Conservation (phyloP, 2,797 vertebrate genomes). For the Glossophaga mutica region DNA sequence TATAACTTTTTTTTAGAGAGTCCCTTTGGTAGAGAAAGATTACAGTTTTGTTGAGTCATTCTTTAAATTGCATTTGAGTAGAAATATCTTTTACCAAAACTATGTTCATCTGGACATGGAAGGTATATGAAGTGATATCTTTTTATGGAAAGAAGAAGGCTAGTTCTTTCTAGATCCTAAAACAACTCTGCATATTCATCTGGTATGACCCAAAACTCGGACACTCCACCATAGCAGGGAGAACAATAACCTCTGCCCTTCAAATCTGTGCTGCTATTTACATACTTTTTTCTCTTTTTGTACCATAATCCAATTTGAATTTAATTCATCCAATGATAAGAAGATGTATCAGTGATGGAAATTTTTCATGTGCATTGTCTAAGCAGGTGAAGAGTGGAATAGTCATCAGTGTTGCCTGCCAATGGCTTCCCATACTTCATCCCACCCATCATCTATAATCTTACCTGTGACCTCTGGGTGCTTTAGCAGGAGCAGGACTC, state of each 20-base stretch:
- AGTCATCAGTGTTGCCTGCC: neutral
- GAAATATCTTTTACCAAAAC: neutral
- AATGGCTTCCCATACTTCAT: neutral
- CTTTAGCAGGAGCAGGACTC: constrained; percentile 80
- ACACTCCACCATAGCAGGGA: too few relatives aligned
- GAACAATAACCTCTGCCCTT: neutral
- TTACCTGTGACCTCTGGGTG: constrained; percentile 81
- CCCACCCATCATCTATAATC: neutral
- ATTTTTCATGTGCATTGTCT: neutral
- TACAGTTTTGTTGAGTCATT: neutral
- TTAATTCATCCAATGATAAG: neutral
- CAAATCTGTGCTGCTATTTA: neutral
- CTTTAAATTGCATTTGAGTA: too few relatives aligned
- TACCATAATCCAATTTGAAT: neutral
- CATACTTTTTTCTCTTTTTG: neutral
- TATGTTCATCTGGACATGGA: neutral
- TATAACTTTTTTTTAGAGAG: neutral
- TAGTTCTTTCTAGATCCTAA: neutral
- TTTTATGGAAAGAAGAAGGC: neutral
- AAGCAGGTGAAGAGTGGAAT: neutral
- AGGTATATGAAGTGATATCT: too few relatives aligned
- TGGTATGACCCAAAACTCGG: too few relatives aligned
- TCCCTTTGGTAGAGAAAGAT: neutral
- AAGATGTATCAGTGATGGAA: neutral
- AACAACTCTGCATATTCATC: too few relatives aligned